Conservation (phyloP, 2,797 vertebrate species). For the Sebastolobus alascanus region DNA sequence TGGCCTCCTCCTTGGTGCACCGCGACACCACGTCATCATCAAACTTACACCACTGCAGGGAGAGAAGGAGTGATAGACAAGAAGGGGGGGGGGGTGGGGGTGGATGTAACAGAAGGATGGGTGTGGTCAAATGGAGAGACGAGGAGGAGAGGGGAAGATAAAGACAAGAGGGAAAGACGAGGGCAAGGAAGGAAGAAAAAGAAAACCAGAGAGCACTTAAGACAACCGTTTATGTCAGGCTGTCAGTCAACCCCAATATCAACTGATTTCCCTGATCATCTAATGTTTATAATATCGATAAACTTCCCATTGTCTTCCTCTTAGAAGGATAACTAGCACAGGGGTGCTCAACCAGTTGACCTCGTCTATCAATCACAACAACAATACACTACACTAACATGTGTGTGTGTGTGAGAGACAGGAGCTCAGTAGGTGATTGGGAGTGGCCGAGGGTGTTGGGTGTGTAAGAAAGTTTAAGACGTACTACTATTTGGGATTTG, state of each 20-base stretch:
- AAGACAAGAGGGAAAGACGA: background rate
- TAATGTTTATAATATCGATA: background rate
- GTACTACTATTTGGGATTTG: background rate
- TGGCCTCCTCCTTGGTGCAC: constrained; percentile 99
- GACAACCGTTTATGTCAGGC: constrained; percentile 38
- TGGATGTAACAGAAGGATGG: background rate
- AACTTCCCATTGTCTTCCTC: background rate
- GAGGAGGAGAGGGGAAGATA: background rate
- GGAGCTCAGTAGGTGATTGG: background rate
- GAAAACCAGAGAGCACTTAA: constrained; percentile 49
- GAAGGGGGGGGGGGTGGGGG: background rate
- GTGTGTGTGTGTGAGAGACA: background rate
- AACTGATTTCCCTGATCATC: background rate
- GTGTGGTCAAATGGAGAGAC: background rate
- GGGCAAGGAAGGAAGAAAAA: background rate
- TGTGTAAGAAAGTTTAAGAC: background rate
- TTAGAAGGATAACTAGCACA: background rate
- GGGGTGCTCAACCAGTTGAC: constrained; percentile 10
- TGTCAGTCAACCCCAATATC: constrained; percentile 3
- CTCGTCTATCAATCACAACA: background rate
- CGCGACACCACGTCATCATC: constrained; percentile 98
- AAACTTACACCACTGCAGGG: constrained; percentile 96
- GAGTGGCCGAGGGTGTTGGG: background rate
- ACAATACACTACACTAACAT: background rate
- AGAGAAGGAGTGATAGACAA: background rate